Conservation (phyloP, 2,113 vertebrate species). For the Quiscalus mexicanus region DNA sequence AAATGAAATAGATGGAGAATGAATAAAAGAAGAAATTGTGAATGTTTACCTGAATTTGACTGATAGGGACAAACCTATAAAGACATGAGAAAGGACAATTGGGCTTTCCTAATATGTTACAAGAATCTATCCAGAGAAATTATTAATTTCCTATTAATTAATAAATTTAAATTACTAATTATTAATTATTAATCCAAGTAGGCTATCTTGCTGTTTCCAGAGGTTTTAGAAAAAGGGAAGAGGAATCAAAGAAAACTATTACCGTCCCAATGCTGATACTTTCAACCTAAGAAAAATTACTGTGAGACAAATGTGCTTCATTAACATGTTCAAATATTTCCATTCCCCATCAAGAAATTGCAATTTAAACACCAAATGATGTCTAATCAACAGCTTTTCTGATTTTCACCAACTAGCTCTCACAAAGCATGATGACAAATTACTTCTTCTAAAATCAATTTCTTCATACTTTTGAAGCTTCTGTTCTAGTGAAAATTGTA, state of each 20-base stretch:
- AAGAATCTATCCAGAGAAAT: not conserved
- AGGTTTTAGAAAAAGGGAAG: not conserved
- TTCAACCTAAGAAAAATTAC: not conserved
- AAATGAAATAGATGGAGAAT: not conserved
- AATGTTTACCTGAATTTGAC: not conserved
- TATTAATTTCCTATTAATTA: not conserved
- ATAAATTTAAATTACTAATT: not conserved
- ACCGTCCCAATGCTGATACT: not conserved
- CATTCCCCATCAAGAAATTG: not conserved
- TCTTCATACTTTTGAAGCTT: not conserved
- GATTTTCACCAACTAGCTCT: not conserved
- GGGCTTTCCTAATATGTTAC: not conserved
- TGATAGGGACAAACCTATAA: not conserved
- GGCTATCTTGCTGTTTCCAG: not conserved
- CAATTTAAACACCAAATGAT: not conserved
- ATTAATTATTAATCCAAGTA: not conserved
- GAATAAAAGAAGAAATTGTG: not conserved
- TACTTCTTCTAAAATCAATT: not conserved
- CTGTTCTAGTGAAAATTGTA: not conserved
- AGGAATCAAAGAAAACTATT: not conserved
- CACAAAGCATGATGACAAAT: not conserved
- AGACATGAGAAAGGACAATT: not conserved
- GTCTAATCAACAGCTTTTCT: not conserved
- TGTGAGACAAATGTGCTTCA: not conserved
- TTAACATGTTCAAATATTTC: not conserved